These are phyloP conservation scores for Acropora tenuis DNA, from an alignment of 64 coral and sea anemone genomes.

Conservation along the genomic window DNA sequence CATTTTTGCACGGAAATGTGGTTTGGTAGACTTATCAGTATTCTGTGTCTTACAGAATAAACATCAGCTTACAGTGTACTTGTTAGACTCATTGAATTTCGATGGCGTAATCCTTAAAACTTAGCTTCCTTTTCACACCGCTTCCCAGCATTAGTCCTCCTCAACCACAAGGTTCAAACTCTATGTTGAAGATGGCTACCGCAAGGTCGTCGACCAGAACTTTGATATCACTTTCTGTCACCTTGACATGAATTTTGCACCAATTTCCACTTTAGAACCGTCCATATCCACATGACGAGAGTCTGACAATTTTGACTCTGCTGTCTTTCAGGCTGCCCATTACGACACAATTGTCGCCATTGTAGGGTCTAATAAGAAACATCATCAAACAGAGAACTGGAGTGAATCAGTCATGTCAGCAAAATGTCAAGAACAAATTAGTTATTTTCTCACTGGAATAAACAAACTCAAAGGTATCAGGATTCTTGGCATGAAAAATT, in stretches of 20 bases:
- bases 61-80: not conserved
- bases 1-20: too few relatives aligned
- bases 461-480: constrained; percentile 46
- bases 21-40: not conserved
- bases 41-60: not conserved
- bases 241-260: constrained; percentile 22
- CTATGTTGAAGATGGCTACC: constrained; percentile 17
- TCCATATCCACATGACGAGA: constrained; percentile 22
- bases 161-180: not conserved
- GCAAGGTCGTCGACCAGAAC: constrained; percentile 10
- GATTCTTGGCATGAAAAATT: constrained; percentile 21
- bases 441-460: constrained; percentile 1
- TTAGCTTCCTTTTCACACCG: constrained; percentile 30
- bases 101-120: constrained; percentile 11
- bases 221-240: constrained; percentile 11
- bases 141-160: constrained; percentile 38
- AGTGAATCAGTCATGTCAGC: too few relatives aligned
- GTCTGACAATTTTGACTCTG: not conserved
- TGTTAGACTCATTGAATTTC: not conserved
- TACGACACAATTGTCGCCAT: not conserved
- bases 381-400: too few relatives aligned
- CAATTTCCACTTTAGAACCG: constrained; percentile 6
- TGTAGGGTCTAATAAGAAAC: constrained; percentile 12
- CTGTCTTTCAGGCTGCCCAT: not conserved
- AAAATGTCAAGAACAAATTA: not conserved